These are phyloP conservation scores for Streptopelia turtur DNA, from an alignment of 2,797 vertebrate species.

Conservation along the genomic window DNA sequence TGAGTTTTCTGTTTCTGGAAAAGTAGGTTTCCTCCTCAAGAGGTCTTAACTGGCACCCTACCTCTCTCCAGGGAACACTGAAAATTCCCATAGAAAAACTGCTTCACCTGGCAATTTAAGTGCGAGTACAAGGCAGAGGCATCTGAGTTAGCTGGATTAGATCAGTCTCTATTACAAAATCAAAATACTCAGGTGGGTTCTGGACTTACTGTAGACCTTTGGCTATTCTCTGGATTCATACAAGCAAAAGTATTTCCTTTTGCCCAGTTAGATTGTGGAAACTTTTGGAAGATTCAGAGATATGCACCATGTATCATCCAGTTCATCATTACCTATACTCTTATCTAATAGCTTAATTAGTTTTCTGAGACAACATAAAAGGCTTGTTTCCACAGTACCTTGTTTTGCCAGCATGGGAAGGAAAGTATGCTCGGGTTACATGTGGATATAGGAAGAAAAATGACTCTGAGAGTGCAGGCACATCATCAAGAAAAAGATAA, in stretches of 20 bases:
- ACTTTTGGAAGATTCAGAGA: not conserved
- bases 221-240: not conserved
- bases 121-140: not conserved
- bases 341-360: conserved; percentile 1
- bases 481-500: not conserved
- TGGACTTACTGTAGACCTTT: not conserved
- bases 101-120: not conserved
- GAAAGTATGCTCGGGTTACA: not conserved
- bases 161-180: not conserved
- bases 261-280: not conserved
- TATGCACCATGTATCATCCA: not conserved
- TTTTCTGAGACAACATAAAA: not conserved
- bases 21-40: not conserved
- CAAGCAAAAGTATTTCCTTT: not conserved
- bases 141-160: not conserved
- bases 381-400: not conserved
- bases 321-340: not conserved
- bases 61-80: not conserved
- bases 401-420: not conserved
- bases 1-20: not conserved
- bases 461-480: not conserved
- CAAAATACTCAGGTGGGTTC: not conserved
- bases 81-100: not conserved
- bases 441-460: not conserved
- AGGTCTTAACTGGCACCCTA: not conserved